Base-by-base conservation (phyloP, 2,888 invertebrate species). In the Hipparchia sbordonii region DNA sequence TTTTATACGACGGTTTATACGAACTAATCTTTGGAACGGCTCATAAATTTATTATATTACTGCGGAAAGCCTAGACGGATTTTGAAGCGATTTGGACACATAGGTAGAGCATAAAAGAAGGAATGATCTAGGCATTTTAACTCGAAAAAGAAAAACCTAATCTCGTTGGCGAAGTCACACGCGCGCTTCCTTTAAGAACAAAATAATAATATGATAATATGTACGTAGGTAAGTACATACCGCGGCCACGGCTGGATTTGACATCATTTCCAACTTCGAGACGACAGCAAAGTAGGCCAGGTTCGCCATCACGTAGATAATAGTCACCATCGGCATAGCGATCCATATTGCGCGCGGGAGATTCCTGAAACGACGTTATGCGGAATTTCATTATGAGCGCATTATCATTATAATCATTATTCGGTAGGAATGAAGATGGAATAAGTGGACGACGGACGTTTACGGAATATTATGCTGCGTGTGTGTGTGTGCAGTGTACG, bases 341-440 rank as follows among this genome's bases (percentile, higher is more conserved):
- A 98, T 97, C 96, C 98, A 98, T 86, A 98, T 98, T 13, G 98
- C 98, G 67, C 97, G 95, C 0, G 98, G 98, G 73, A 99, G 93
- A 92, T 98, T 98, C 91, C 98, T 98, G 94, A 79, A 95, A 94
- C 51, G 59, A 48, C 12, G 45, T 8, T 10, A 10, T 12, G 12
- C 39, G 70, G 70, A 72, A 72, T 57, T 56, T 71, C 45, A 68
- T 65, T 61, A 72, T 13, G 59, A 39, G 33, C 62, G 9, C 62
- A 46, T 48, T 48, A 62, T 13, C 62, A 46, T 48, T 48, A 62
- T 62, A 23, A 23, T 23, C 9, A n/a, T 3, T 45, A 61, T 62
- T 12, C n/a, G 45, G 10, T 8, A 7, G 13, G 13, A 13, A 46
- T 7, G 46, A 46, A 57, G 13, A 0, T 23, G 13, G 12, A 57